phyloP scores from a whole-genome alignment of 2,113 vertebrate genomes.

The Heptranchias perlo region DNA sequence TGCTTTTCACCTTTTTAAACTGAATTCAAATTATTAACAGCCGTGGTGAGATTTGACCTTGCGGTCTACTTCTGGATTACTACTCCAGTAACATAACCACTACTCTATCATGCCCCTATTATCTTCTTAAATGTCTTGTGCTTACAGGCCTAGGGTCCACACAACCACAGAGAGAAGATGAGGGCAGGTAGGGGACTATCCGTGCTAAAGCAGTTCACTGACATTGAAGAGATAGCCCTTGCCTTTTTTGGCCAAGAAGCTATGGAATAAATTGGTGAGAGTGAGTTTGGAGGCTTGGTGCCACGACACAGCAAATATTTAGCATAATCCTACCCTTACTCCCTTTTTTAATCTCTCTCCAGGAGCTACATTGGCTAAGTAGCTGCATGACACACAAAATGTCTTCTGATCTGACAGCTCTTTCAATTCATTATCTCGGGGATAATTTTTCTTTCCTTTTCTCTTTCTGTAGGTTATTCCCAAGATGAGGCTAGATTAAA shows the following conservation, averaged over 20 bases:
- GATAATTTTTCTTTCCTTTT: background rate
- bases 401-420: background rate
- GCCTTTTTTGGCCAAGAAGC: background rate
- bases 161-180: background rate
- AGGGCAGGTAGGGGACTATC: background rate
- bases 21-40: no score
- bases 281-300: background rate
- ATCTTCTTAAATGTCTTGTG: background rate
- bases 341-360: background rate
- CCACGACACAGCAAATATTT: background rate
- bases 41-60: no score
- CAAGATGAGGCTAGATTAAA: background rate
- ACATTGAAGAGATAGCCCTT: background rate
- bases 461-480: background rate
- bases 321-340: background rate
- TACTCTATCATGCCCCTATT: background rate
- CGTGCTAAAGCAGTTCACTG: background rate
- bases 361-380: background rate
- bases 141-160: background rate
- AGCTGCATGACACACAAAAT: background rate
- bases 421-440: background rate
- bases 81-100: background rate
- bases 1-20: no score
- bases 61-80: background rate
- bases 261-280: background rate